Conservation (phyloP, 2,888 invertebrate species). For the Melikaiella ostensackeni region DNA sequence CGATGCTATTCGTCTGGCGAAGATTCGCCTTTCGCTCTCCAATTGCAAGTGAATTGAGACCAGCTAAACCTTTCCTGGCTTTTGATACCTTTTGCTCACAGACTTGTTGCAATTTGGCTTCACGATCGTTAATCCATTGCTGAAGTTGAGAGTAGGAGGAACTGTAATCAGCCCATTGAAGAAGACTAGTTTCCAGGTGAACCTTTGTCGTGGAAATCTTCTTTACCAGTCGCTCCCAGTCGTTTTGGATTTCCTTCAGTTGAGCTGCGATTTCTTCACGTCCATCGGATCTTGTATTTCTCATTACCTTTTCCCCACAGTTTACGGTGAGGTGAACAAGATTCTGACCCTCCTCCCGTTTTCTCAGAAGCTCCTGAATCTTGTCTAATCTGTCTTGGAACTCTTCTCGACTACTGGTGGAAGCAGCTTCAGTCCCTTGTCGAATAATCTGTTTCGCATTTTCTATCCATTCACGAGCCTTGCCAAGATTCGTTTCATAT, state of each 20-base stretch:
- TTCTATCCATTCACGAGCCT: constrained; percentile 91
- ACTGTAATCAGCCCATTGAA: constrained; percentile 98
- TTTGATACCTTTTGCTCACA: constrained; percentile 90
- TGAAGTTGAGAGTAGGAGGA: constrained; percentile 94
- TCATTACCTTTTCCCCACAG: constrained; percentile 88
- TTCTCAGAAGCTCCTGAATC: constrained; percentile 88
- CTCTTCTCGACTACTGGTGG: constrained; percentile 88
- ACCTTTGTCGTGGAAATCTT: constrained; percentile 95
- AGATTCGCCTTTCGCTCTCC: constrained; percentile 93
- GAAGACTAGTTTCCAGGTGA: constrained; percentile 90
- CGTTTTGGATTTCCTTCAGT: constrained; percentile 92
- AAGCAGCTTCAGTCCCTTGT: constrained; percentile 88
- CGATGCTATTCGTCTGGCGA: constrained; percentile 94
- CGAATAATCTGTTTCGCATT: constrained; percentile 90
- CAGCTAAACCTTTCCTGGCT: constrained; percentile 87
- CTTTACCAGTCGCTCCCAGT: constrained; percentile 94
- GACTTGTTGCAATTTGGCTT: constrained; percentile 94
- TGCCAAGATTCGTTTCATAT: constrained; percentile 86
- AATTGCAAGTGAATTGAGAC: constrained; percentile 87
- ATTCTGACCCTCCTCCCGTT: constrained; percentile 92
- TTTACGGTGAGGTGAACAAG: constrained; percentile 92
- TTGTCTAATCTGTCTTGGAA: constrained; percentile 88
- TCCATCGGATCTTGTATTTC: constrained; percentile 85
- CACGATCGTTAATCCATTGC: constrained; percentile 96
- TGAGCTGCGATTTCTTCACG: constrained; percentile 91